Conservation (phyloP, 2,113 vertebrate genomes). For the Fukomys damarensis region DNA sequence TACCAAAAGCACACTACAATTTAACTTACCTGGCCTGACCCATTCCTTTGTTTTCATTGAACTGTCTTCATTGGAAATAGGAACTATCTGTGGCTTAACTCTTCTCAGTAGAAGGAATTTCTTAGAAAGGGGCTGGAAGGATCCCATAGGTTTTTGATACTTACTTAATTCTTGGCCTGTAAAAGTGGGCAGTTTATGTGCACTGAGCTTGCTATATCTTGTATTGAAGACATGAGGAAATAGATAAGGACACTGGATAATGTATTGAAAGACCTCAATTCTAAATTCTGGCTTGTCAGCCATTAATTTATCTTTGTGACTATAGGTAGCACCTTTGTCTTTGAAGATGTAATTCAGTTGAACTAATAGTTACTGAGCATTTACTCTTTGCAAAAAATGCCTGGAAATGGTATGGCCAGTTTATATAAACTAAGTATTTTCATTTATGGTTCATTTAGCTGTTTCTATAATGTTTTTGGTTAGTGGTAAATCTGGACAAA, state of each 20-base stretch:
- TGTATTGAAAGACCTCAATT: not conserved
- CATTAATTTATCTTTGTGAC: constrained; percentile 21
- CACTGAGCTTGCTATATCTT: not conserved
- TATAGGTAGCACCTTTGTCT: not conserved
- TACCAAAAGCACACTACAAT: constrained; percentile 45
- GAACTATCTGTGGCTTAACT: not conserved
- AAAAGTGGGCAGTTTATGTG: not conserved
- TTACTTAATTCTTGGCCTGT: constrained; percentile 1
- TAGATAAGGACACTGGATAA: not conserved
- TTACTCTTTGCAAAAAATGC: constrained; percentile 1
- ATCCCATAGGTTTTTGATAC: not conserved
- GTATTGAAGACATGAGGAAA: not conserved
- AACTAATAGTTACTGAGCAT: constrained; percentile 38
- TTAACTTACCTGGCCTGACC: constrained; percentile 11
- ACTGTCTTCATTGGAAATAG: constrained; percentile 32
- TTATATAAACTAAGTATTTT: constrained; percentile 50
- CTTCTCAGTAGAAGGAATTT: not conserved
- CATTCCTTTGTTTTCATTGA: constrained; percentile 37
- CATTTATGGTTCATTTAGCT: constrained; percentile 47
- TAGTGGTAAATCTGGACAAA: not conserved
- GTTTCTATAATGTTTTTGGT: constrained; percentile 30
- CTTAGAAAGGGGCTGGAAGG: not conserved
- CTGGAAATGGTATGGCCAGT: constrained; percentile 17
- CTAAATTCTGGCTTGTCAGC: constrained; percentile 13
- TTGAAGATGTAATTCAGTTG: not conserved